Percentiles rank a stretch among this genome's conserved stretches.
Evolutionary conservation across 2,888 invertebrate species (phyloP).

Genomic region (Antheraea yamamai): DNA sequence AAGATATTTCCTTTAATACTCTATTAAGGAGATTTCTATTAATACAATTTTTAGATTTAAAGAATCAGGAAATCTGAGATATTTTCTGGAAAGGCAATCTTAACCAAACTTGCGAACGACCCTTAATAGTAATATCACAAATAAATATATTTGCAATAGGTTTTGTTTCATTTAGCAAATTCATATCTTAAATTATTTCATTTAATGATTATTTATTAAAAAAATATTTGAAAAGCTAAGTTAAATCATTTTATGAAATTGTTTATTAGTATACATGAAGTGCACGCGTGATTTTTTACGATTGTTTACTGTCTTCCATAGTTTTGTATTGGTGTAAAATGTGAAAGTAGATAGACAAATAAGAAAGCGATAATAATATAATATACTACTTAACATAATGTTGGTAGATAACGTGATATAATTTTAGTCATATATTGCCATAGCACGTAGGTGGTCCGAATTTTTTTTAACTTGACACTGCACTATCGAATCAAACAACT

Average conservation of each 20-base stretch:
- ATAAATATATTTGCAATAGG: background rate
- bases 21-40: too few species aligned
- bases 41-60: too few species aligned
- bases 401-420: constrained; percentile 1
- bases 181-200: background rate
- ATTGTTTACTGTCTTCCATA: background rate
- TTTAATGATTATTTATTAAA: background rate
- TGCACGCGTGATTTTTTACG: background rate
- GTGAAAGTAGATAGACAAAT: background rate
- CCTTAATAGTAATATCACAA: background rate
- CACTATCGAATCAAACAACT: constrained; percentile 60
- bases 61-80: background rate
- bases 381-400: background rate
- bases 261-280: background rate
- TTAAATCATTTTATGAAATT: background rate
- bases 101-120: background rate
- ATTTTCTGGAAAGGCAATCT: background rate
- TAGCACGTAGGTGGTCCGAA: constrained; percentile 14
- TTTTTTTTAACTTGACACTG: constrained; percentile 41
- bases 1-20: too few species aligned
- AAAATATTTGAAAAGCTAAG: background rate
- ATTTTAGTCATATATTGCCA: background rate
- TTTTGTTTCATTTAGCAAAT: background rate
- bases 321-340: background rate
- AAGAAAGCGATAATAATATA: background rate